Evolutionary conservation across 1,140 invertebrate genomes (phyloP), one percentile per base, ranked within the genome.

Genomic region (Leptestheria dahalacensis): DNA sequence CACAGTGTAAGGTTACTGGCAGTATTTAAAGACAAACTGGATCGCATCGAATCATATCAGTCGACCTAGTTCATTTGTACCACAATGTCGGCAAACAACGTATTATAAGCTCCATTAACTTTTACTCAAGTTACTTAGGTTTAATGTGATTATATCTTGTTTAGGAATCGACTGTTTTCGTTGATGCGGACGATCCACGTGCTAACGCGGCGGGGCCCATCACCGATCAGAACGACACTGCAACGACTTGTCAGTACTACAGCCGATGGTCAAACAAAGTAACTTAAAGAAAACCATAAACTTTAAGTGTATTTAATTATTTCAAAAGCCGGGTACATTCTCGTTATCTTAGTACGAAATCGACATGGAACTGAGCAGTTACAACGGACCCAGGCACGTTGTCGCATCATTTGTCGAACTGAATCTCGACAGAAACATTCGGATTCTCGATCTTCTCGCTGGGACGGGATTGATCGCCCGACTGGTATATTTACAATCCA

Each of bases 361-460:
- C 9, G 60, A 61, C 28, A 61, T 61, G 60, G 41, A 48, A 33
- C 9, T 46, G 18, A 61, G 60, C 28, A 24, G 49, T 28, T 48
- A 48, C 29, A 26, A 58, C n/a, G 60, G 41, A 26, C 60, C 60
- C 12, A 57, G 28, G 20, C 52, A 48, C 26, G 29, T 61, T 23
- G 52, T 52, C 20, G 52, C 47, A 12, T 33, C 60, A 20, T 61
- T 61, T 26, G n/a, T 61, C 4, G 28, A 55, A 3, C 60, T 61
- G 18, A 29, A 47, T 3, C 52, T 61, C 6, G 52, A 41, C 24
- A 28, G 47, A 3, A 20, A 54, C 41, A 18, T 48, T 11, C 29
- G 60, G 2, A 46, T 61, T 28, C 49, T 61, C 52, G 60, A 61
- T 41, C 20, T 61, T 6, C 41, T 61, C 24, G 60, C 60, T 15